Percentiles rank a stretch among this genome's conserved stretches.
Conservation (phyloP, 2,113 vertebrate genomes). For the Mastomys coucha region DNA sequence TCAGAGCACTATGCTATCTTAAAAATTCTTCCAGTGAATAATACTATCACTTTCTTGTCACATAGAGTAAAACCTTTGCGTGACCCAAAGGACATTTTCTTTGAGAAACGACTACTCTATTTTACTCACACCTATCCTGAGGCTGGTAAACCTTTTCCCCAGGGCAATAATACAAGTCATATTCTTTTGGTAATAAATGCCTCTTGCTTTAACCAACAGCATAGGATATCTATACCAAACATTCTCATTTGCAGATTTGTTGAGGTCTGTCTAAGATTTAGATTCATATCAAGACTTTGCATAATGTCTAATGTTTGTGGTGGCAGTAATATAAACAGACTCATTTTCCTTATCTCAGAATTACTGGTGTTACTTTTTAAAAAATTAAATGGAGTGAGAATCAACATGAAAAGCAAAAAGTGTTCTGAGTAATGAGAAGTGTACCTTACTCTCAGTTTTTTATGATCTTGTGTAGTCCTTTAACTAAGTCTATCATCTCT, state of each 20-base stretch:
- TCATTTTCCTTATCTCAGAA: slow-evolving; percentile 6
- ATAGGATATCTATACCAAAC: background rate
- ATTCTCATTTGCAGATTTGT: background rate
- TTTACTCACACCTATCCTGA: slow-evolving; percentile 16
- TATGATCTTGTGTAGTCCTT: slow-evolving; percentile 4
- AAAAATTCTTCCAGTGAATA: slow-evolving; percentile 43
- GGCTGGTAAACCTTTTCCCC: slow-evolving; percentile 62
- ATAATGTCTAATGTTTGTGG: background rate
- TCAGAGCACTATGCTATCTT: slow-evolving; percentile 41
- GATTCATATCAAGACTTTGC: background rate
- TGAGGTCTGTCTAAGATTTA: slow-evolving; percentile 13
- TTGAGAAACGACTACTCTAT: slow-evolving; percentile 62
- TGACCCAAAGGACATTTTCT: slow-evolving; percentile 65
- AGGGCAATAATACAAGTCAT: slow-evolving; percentile 9
- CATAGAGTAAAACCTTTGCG: slow-evolving; percentile 34
- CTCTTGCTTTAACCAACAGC: background rate
- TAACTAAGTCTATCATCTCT: background rate
- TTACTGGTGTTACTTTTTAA: background rate
- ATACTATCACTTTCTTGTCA: slow-evolving; percentile 68
- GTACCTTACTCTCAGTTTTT: background rate
- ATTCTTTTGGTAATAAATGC: background rate
- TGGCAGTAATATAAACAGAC: background rate
- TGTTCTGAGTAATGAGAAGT: background rate
- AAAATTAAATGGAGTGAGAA: background rate
- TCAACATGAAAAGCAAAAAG: background rate